Conservation (phyloP, 1,140 invertebrate species). For the Heterodera carotae region DNA sequence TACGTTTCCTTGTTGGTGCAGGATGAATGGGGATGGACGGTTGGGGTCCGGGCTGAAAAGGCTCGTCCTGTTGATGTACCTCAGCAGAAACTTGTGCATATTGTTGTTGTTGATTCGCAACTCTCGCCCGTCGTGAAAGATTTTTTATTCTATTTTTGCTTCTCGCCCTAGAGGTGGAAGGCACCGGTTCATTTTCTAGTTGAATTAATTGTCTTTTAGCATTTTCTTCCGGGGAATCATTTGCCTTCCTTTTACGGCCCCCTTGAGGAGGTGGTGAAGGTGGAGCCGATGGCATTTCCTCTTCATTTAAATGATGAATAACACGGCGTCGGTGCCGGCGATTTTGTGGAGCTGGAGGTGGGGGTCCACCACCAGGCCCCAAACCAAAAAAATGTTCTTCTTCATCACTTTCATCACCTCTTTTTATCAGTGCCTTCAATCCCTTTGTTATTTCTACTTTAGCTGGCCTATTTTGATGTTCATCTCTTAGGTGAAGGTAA, state of each 20-base stretch:
- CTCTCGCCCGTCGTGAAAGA: no score
- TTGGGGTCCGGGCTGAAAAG: neutral
- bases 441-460: neutral
- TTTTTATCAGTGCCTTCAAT: neutral
- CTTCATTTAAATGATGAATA: neutral
- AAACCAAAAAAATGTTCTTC: neutral
- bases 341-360: neutral
- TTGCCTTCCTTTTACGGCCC: neutral
- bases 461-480: neutral
- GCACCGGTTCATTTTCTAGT: neutral
- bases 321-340: neutral
- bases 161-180: neutral
- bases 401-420: neutral
- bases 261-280: neutral
- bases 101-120: no score
- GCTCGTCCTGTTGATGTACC: neutral
- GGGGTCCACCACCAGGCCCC: neutral
- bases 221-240: neutral
- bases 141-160: no score
- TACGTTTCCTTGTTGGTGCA: neutral
- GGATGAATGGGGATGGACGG: neutral
- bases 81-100: no score
- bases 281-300: neutral
- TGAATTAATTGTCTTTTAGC: neutral
- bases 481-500: conserved; percentile 15